A percentile compares a stretch with the other conserved stretches of the same genome.
Evolutionary conservation across 2,797 vertebrate species (phyloP).

Genomic region (Cyclopterus lumpus): DNA sequence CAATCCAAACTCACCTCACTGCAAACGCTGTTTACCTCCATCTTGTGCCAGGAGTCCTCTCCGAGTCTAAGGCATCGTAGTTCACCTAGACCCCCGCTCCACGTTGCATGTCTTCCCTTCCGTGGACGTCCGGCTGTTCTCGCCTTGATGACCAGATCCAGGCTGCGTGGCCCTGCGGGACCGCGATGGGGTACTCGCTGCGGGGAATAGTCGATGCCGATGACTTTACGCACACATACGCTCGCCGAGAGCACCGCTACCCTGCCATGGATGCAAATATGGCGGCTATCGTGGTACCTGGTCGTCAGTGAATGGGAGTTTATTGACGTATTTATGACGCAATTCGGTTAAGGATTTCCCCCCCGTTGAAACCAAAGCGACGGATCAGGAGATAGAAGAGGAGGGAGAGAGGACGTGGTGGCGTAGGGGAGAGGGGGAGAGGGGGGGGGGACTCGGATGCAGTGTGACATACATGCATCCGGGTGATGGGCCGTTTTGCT

Average conservation of each 20-base stretch:
- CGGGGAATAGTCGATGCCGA: constrained; percentile 43
- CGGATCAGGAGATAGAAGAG: constrained; percentile 49
- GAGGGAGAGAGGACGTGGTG: constrained; percentile 37
- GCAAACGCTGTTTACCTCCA: constrained; percentile 90
- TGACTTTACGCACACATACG: constrained; percentile 69
- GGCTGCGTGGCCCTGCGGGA: constrained; percentile 34
- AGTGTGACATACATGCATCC: constrained; percentile 48
- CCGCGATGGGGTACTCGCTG: constrained; percentile 43
- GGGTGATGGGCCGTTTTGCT: constrained; percentile 32
- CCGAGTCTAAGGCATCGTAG: constrained; percentile 88
- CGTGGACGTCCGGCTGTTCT: constrained; percentile 72
- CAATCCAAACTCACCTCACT: constrained; percentile 81
- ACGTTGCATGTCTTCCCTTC: constrained; percentile 78
- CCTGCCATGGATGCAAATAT: constrained; percentile 86
- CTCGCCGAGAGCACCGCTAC: constrained; percentile 73
- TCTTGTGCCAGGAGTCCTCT: constrained; percentile 89
- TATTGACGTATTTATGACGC: constrained; percentile 88
- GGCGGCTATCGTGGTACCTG: constrained; percentile 85
- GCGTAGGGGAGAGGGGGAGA: not conserved
- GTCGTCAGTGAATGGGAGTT: constrained; percentile 82
- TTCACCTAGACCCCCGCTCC: constrained; percentile 80
- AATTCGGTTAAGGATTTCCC: constrained; percentile 86
- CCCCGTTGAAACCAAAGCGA: constrained; percentile 74
- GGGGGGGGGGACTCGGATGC: constrained; percentile 23
- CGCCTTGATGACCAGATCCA: constrained; percentile 56